phyloP scores from a whole-genome alignment of 1,140 invertebrate species.

The Bombus turneri region DNA sequence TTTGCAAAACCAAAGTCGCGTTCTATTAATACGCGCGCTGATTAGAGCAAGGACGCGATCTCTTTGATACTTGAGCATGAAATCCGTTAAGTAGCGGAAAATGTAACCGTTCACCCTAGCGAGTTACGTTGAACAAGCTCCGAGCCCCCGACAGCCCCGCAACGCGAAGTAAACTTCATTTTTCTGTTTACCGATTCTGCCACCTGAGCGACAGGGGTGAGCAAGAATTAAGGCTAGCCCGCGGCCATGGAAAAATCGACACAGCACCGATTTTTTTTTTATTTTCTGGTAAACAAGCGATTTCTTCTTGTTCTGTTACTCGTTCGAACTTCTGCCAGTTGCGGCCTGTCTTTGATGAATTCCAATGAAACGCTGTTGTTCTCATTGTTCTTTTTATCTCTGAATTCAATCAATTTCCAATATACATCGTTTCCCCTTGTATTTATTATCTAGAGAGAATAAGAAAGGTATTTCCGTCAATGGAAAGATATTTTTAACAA shows the following conservation, averaged over 20 bases:
- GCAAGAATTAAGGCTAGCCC: slow-evolving; percentile 57
- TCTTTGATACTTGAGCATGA: slow-evolving; percentile 76
- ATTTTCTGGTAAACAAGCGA: slow-evolving; percentile 20
- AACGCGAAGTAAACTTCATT: slow-evolving; percentile 62
- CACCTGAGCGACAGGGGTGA: slow-evolving; percentile 71
- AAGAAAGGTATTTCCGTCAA: no score
- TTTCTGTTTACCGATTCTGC: slow-evolving; percentile 72
- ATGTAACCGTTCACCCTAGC: slow-evolving; percentile 74
- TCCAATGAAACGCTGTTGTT: neutral
- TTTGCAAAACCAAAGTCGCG: slow-evolving; percentile 51
- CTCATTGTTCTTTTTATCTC: neutral
- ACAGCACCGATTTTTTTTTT: slow-evolving; percentile 22
- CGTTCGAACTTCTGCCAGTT: neutral
- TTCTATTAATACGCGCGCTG: slow-evolving; percentile 73
- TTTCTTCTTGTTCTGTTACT: neutral
- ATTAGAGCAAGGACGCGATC: slow-evolving; percentile 75
- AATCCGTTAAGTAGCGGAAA: slow-evolving; percentile 78
- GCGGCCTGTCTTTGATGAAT: neutral
- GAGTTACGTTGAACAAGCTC: slow-evolving; percentile 54
- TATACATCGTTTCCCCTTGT: neutral
- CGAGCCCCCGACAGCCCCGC: slow-evolving; percentile 16
- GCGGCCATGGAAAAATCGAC: slow-evolving; percentile 43
- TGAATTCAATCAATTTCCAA: neutral
- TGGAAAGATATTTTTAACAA: neutral
- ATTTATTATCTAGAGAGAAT: neutral